phyloP scores from a whole-genome alignment of 2,797 vertebrate species.

The Semotilus atromaculatus region DNA sequence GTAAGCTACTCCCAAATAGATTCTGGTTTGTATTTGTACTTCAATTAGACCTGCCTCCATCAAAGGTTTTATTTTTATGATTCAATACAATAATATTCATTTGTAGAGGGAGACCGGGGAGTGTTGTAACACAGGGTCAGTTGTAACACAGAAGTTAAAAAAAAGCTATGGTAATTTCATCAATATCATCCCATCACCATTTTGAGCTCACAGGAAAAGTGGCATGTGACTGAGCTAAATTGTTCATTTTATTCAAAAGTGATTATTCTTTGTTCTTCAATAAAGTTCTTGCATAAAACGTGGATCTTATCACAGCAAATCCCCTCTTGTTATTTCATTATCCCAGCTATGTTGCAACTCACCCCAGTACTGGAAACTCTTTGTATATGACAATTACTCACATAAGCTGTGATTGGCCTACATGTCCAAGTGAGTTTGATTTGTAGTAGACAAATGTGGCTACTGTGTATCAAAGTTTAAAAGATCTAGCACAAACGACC shows the following conservation, averaged over 20 bases:
- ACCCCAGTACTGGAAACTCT: background rate
- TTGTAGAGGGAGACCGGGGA: background rate
- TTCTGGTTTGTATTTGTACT: conserved; percentile 7
- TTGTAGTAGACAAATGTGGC: background rate
- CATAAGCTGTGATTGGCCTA: background rate
- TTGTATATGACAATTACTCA: background rate
- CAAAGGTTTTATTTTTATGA: background rate
- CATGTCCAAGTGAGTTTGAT: background rate
- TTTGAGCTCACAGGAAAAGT: background rate
- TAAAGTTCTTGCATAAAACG: background rate
- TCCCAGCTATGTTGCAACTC: background rate
- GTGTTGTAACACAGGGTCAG: background rate
- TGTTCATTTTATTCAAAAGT: background rate
- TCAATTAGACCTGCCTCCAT: background rate
- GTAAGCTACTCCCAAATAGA: background rate
- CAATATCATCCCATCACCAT: background rate
- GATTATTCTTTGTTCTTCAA: background rate
- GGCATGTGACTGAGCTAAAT: background rate
- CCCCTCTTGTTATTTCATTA: background rate
- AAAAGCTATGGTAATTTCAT: background rate
- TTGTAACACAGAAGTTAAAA: background rate
- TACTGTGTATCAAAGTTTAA: background rate
- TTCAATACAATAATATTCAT: background rate
- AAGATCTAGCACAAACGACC: background rate
- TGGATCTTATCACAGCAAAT: background rate